phyloP scores from a whole-genome alignment of 1,140 invertebrate species.

The Drosophila willistoni region DNA sequence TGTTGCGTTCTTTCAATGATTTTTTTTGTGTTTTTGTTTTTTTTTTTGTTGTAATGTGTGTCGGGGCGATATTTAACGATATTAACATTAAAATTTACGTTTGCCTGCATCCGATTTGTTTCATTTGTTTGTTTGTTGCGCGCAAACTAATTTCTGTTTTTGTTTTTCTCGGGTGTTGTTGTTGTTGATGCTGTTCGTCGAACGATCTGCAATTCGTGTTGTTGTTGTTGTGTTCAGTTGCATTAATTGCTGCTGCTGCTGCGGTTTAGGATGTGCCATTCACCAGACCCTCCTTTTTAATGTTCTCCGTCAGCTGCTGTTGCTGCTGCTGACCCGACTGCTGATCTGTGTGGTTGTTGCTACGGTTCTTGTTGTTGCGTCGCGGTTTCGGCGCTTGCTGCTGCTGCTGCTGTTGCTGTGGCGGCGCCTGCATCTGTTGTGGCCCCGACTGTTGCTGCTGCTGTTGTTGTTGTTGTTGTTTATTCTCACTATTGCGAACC shows the following conservation, averaged over 20 bases:
- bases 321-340: conserved; percentile 53
- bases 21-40: conserved; percentile 22
- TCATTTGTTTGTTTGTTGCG: conserved; percentile 6
- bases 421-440: conserved; percentile 35
- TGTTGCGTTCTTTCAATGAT: conserved; percentile 27
- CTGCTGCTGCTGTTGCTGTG: conserved; percentile 46
- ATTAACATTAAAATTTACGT: conserved; percentile 61
- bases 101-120: conserved; percentile 36
- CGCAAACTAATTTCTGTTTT: conserved; percentile 16
- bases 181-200: conserved; percentile 29
- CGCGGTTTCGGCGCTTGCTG: conserved; percentile 62
- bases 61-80: conserved; percentile 38
- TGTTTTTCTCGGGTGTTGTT: conserved; percentile 23
- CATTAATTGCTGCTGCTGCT: conserved; percentile 31
- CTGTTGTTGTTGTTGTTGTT: conserved; percentile 55
- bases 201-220: conserved; percentile 60
- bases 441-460: conserved; percentile 48
- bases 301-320: conserved; percentile 53
- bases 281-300: conserved; percentile 78
- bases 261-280: conserved; percentile 78
- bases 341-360: conserved; percentile 73
- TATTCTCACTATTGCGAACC: conserved; percentile 49
- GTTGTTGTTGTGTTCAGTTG: conserved; percentile 46
- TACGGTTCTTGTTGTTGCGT: conserved; percentile 77
- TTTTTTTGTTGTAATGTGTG: conserved; percentile 41